Evolutionary conservation across 2,888 invertebrate genomes (phyloP).

Genomic region (Plusia festucae): DNA sequence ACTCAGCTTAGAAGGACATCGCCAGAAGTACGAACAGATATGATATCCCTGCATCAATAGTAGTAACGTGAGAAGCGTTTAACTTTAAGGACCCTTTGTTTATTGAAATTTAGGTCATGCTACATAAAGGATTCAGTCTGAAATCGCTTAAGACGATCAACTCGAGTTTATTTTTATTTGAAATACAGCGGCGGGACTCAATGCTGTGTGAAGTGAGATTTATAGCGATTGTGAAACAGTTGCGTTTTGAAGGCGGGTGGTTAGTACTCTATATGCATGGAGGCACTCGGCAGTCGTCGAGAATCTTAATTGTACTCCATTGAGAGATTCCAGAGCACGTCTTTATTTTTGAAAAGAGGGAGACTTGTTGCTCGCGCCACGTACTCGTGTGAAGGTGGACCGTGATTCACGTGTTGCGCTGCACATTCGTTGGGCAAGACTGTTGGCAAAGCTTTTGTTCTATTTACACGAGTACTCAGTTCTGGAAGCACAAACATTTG

Average conservation of each 20-base stretch:
- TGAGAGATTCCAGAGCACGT: slow-evolving; percentile 80
- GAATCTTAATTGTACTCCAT: slow-evolving; percentile 87
- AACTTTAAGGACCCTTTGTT: slow-evolving; percentile 65
- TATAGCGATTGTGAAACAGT: slow-evolving; percentile 78
- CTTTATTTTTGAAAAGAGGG: slow-evolving; percentile 80
- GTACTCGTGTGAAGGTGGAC: slow-evolving; percentile 61
- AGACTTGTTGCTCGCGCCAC: slow-evolving; percentile 78
- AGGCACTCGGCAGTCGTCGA: slow-evolving; percentile 72
- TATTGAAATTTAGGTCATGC: slow-evolving; percentile 71
- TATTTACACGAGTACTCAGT: slow-evolving; percentile 57
- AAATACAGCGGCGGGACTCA: slow-evolving; percentile 69
- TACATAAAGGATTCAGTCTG: slow-evolving; percentile 66
- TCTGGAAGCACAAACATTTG: slow-evolving; percentile 34
- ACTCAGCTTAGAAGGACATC: slow-evolving; percentile 64
- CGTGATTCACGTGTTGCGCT: slow-evolving; percentile 69
- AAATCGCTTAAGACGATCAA: slow-evolving; percentile 63
- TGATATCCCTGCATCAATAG: slow-evolving; percentile 69
- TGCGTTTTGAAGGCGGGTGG: slow-evolving; percentile 71
- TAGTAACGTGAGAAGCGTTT: slow-evolving; percentile 80
- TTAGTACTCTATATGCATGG: slow-evolving; percentile 75
- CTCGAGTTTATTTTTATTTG: slow-evolving; percentile 75
- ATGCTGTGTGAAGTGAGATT: slow-evolving; percentile 80
- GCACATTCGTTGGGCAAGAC: slow-evolving; percentile 60
- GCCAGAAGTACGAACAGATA: slow-evolving; percentile 64
- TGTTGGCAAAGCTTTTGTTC: slow-evolving; percentile 71